phyloP scores from a whole-genome alignment of 2,113 vertebrate species.

The Mus pahari region DNA sequence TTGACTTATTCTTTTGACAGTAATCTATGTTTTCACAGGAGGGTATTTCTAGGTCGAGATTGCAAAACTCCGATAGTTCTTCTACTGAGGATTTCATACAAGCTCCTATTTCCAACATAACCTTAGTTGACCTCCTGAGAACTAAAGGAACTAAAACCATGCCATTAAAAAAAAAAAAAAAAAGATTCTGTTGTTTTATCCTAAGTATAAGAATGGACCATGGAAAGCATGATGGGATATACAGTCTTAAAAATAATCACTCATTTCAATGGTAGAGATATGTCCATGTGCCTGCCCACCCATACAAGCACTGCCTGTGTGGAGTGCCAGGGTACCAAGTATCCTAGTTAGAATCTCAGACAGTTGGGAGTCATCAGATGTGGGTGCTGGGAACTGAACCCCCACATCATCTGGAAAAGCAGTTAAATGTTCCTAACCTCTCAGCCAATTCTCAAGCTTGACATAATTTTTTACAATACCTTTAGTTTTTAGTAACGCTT shows the following conservation, averaged over 20 bases:
- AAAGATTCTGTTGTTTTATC: neutral
- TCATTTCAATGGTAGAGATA: neutral
- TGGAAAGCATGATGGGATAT: neutral
- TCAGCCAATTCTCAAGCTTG: neutral
- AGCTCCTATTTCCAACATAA: neutral
- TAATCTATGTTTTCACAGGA: neutral
- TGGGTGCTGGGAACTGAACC: neutral
- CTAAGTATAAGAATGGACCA: neutral
- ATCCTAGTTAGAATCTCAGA: neutral
- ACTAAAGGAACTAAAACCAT: neutral
- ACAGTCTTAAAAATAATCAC: no score
- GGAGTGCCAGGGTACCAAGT: neutral
- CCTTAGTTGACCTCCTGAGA: neutral
- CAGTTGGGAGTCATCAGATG: neutral
- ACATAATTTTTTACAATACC: neutral
- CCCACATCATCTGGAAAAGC: neutral
- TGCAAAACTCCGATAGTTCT: neutral
- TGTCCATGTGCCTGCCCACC: no score
- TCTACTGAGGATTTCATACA: neutral
- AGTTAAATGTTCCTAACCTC: neutral
- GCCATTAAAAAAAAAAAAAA: neutral
- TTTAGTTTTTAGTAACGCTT: neutral
- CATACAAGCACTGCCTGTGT: rapidly evolving
- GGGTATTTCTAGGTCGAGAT: neutral
- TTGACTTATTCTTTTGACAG: neutral